Evolutionary conservation across 2,888 invertebrate genomes (phyloP), one percentile per base, ranked within the genome.

Genomic region (Andrena minutula): DNA sequence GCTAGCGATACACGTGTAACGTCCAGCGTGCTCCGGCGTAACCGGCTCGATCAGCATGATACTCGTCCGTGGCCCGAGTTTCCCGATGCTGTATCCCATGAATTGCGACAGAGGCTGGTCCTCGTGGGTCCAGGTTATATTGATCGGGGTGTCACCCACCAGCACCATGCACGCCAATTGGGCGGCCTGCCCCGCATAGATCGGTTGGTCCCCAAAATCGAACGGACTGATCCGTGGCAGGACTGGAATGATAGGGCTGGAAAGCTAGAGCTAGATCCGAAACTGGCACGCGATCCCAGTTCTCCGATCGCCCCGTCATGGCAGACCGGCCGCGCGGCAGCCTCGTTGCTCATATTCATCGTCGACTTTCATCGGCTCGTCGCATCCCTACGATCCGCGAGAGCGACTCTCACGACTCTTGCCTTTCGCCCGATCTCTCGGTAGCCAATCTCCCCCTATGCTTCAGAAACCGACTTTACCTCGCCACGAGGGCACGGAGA

Each of bases 151-250:
- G 92, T 95, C 95, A 79, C 96, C 97, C 89, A 95, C 94, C 56
- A 95, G 95, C 79, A 96, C 95, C 95, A 96, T 95, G 94, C 96
- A 95, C 93, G 95, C 96, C 88, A 96, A 95, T 94, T 97, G 97
- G 89, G 96, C 97, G 84, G 97, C 96, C 94, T 97, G 97, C 87
- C 97, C 97, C 92, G 96, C 96, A 94, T 96, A 96, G 90, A 97
- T 96, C 90, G 97, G 96, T 88, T 96, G 95, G 93, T 96, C 95
- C 86, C 97, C 97, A 94, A 97, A 97, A 94, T 96, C 96, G 94
- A 97, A 97, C 91, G 97, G 97, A 94, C 95, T 96, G 94, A 97
- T 97, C 94, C 96, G 96, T 93, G 97, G 97, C 92, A 96, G 93
- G 94, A 97, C 97, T 97, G 96, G 94, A 96, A 88, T 64, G 80